Percentiles rank a stretch among this genome's conserved stretches.
phyloP scores from a whole-genome alignment of 2,888 invertebrate species.

The Tigriopus californicus region DNA sequence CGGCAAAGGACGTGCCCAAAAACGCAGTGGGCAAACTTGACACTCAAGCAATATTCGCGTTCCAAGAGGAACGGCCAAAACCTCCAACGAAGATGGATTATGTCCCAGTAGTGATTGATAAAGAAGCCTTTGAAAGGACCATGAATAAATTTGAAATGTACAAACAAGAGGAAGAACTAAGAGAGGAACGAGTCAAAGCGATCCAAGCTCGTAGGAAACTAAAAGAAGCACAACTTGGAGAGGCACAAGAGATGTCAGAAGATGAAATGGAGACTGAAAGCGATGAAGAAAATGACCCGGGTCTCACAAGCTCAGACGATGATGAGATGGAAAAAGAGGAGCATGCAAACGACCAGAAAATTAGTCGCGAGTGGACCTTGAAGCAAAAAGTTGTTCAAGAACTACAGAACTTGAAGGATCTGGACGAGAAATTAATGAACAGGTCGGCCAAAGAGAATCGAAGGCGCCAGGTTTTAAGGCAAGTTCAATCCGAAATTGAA shows the following conservation, averaged over 20 bases:
- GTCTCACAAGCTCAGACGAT: not conserved
- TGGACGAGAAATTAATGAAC: not conserved
- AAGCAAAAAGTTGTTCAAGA: not conserved
- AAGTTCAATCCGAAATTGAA: conserved; percentile 5
- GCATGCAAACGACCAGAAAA: not conserved
- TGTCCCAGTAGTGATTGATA: conserved; percentile 15
- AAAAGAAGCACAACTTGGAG: not conserved
- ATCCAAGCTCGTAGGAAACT: not conserved
- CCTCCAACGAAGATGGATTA: conserved; percentile 5
- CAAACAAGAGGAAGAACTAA: not conserved
- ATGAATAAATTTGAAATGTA: not conserved
- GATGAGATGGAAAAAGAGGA: not conserved
- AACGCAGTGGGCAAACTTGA: not conserved
- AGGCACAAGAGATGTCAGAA: not conserved
- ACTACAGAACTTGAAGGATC: conserved; percentile 1
- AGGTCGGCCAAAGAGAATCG: not conserved
- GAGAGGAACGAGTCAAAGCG: not conserved
- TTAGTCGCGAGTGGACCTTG: not conserved
- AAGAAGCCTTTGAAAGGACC: conserved; percentile 16
- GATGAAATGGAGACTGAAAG: not conserved
- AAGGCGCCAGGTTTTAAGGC: not conserved
- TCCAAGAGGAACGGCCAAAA: not conserved
- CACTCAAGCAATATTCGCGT: not conserved
- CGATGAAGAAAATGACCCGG: not conserved
- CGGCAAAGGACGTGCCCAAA: not conserved